Evolutionary conservation across 1,140 invertebrate species (phyloP).

Genomic region (Tetragnatha versicolor): DNA sequence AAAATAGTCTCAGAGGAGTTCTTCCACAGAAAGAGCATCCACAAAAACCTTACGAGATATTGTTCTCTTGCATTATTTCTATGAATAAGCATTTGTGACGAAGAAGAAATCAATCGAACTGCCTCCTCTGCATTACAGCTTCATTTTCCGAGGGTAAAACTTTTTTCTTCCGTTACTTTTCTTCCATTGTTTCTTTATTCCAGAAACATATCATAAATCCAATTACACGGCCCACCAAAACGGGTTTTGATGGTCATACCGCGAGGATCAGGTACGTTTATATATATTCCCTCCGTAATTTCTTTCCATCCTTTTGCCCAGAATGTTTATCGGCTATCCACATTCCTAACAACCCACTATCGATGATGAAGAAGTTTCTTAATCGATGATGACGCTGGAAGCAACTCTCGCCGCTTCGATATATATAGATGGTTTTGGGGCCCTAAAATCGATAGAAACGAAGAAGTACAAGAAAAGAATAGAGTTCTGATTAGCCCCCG

Average conservation of each 20-base stretch:
- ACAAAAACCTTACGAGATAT: no score
- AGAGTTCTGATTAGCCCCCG: conserved; percentile 48
- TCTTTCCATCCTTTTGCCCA: background rate
- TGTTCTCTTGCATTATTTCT: no score
- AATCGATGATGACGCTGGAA: conserved; percentile 36
- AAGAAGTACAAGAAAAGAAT: conserved; percentile 43
- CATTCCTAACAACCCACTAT: conserved; percentile 45
- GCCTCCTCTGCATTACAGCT: no score
- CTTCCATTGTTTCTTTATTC: no score
- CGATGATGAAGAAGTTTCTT: conserved; percentile 47
- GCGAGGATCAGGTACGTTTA: background rate
- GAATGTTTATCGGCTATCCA: conserved; percentile 41
- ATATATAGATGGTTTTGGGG: conserved; percentile 1
- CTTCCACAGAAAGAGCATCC: no score
- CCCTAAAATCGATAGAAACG: background rate
- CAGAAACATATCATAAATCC: no score
- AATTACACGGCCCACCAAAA: conserved; percentile 7
- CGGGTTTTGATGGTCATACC: conserved; percentile 27
- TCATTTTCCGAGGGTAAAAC: no score
- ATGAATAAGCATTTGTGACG: no score
- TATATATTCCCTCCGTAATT: conserved; percentile 8
- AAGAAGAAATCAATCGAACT: no score
- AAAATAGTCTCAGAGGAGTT: no score
- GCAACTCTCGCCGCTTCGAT: background rate
- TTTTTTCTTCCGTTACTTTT: no score